Evolutionary conservation across 1,140 invertebrate species (phyloP).

Genomic region (Pogonomyrmex californicus): DNA sequence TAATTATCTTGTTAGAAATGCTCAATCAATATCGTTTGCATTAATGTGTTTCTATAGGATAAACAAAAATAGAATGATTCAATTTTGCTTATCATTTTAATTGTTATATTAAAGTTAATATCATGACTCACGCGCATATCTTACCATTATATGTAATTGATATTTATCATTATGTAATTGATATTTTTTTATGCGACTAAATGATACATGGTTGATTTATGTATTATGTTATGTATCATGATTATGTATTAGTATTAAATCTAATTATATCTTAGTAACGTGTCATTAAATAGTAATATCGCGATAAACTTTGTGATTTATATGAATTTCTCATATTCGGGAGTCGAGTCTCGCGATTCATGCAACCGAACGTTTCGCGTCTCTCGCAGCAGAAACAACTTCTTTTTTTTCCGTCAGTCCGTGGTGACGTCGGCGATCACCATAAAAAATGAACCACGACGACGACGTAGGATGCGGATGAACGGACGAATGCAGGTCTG

Average conservation of each 20-base stretch:
- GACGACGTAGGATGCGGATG: slow-evolving; percentile 9
- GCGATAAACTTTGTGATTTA: not conserved
- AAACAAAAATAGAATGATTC: not conserved
- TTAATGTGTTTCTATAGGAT: not conserved
- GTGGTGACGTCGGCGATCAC: slow-evolving; percentile 31
- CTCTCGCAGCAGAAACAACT: not conserved
- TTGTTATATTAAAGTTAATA: not conserved
- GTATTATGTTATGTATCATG: no score
- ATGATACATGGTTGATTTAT: no score
- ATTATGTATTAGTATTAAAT: no score
- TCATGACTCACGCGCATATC: not conserved
- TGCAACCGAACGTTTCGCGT: slow-evolving; percentile 5
- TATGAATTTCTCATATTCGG: no score
- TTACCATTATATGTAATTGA: not conserved
- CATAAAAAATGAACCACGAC: slow-evolving; percentile 40
- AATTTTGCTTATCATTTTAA: not conserved
- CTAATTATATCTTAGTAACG: no score
- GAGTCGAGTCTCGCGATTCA: slow-evolving; percentile 2
- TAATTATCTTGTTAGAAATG: slow-evolving; percentile 79
- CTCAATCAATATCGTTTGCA: slow-evolving; percentile 41
- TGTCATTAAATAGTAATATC: no score
- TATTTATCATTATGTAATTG: not conserved
- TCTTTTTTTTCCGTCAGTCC: slow-evolving; percentile 28
- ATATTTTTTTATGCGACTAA: not conserved
- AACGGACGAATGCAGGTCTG: slow-evolving; percentile 8